Conservation (phyloP, 1,140 invertebrate species). For the Cyphomyrmex costatus region DNA sequence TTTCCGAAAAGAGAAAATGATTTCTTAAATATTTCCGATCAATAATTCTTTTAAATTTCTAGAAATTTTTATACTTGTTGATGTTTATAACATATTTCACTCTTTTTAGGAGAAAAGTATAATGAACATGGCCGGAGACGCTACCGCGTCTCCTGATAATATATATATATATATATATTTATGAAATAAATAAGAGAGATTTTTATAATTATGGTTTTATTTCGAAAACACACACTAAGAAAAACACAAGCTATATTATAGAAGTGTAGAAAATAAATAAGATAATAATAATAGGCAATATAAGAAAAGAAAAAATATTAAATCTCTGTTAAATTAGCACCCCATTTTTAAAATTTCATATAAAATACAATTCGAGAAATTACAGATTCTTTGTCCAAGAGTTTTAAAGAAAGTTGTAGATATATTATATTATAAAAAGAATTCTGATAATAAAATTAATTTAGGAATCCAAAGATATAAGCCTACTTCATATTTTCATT, state of each 20-base stretch:
- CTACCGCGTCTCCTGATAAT: too few relatives aligned
- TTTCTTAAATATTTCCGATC: constrained; percentile 9
- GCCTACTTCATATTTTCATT: too few relatives aligned
- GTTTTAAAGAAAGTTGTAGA: neutral
- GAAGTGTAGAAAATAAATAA: too few relatives aligned
- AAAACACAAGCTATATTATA: neutral
- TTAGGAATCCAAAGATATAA: too few relatives aligned
- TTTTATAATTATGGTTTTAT: neutral
- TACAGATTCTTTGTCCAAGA: neutral
- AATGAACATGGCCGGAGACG: too few relatives aligned
- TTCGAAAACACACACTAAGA: neutral
- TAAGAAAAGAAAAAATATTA: too few relatives aligned
- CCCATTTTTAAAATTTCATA: neutral
- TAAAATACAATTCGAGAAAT: neutral
- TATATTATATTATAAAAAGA: too few relatives aligned
- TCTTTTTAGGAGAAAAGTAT: neutral
- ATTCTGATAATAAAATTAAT: too few relatives aligned
- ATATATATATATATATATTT: too few relatives aligned
- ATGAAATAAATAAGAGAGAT: neutral
- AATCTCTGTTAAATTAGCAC: neutral
- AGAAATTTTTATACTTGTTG: neutral
- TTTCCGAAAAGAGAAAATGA: constrained; percentile 5
- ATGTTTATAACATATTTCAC: neutral
- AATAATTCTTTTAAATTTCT: neutral
- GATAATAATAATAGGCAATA: too few relatives aligned